phyloP scores from a whole-genome alignment of 2,888 invertebrate genomes.

The Polydrusus cervinus region DNA sequence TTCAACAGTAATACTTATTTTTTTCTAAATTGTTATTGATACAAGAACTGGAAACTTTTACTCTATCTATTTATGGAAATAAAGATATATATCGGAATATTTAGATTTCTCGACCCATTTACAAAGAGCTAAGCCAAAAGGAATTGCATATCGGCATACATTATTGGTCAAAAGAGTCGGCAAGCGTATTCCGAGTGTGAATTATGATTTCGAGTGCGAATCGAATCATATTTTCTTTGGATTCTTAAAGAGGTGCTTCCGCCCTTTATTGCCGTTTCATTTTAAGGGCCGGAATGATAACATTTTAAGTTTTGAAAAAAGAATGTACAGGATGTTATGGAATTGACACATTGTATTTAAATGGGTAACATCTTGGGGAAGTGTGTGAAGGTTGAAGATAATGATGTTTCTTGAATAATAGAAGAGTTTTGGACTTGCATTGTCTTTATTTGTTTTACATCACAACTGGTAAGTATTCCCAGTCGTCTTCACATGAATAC shows the following conservation, averaged over 20 bases:
- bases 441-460: too few relatives aligned
- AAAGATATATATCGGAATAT: conserved; percentile 46
- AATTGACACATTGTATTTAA: neutral
- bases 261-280: conserved; percentile 21
- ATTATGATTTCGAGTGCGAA: conserved; percentile 70
- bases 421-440: too few relatives aligned
- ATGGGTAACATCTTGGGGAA: neutral
- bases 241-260: conserved; percentile 64
- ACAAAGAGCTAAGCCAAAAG: conserved; percentile 45
- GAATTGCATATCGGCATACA: conserved; percentile 66
- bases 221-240: conserved; percentile 72
- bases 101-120: conserved; percentile 43
- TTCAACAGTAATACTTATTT: too few relatives aligned
- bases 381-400: too few relatives aligned
- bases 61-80: conserved; percentile 41
- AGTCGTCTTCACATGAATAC: too few relatives aligned
- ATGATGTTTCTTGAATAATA: too few relatives aligned
- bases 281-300: conserved; percentile 13
- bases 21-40: too few relatives aligned
- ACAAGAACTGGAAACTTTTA: neutral
- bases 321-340: too few relatives aligned
- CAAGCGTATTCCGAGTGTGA: conserved; percentile 70
- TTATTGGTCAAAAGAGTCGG: conserved; percentile 71
- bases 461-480: too few relatives aligned
- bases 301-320: neutral